phyloP scores from a whole-genome alignment of 2,113 vertebrate genomes.

The Cyphotilapia sp. region DNA sequence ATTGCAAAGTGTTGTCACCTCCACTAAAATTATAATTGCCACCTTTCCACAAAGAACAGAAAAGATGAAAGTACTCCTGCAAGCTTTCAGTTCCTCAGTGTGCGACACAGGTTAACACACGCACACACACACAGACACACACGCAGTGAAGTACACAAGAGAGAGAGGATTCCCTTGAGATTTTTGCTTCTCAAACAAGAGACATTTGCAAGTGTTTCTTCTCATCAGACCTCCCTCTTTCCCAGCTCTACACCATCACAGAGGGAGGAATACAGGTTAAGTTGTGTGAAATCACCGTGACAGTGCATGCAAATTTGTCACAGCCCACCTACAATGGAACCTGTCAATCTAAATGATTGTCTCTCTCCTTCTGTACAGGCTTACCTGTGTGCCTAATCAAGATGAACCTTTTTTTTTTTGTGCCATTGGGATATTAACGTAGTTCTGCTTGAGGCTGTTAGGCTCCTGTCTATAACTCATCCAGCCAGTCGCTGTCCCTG shows the following conservation, averaged over 20 bases:
- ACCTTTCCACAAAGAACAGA: constrained; percentile 22
- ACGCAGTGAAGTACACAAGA: neutral
- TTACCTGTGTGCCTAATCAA: neutral
- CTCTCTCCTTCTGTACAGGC: neutral
- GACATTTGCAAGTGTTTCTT: constrained; percentile 60
- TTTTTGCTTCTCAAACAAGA: constrained; percentile 38
- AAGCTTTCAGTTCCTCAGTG: constrained; percentile 19
- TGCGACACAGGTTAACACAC: neutral
- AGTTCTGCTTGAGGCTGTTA: neutral
- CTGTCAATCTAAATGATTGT: constrained; percentile 41
- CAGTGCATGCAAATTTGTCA: constrained; percentile 59
- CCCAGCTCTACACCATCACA: constrained; percentile 15
- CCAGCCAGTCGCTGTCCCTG: neutral
- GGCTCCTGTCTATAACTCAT: neutral
- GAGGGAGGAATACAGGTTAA: constrained; percentile 63
- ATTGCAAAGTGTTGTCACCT: constrained; percentile 39
- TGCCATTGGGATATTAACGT: neutral
- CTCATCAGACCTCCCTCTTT: constrained; percentile 38
- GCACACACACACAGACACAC: neutral
- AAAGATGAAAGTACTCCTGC: constrained; percentile 35
- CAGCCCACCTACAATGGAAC: constrained; percentile 50
- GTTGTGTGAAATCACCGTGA: constrained; percentile 65
- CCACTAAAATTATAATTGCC: constrained; percentile 45
- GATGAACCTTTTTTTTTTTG: neutral
- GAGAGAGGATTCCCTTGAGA: constrained; percentile 39